These are phyloP conservation scores for Monochamus saltuarius DNA, from an alignment of 1,140 invertebrate species.

Conservation along the genomic window DNA sequence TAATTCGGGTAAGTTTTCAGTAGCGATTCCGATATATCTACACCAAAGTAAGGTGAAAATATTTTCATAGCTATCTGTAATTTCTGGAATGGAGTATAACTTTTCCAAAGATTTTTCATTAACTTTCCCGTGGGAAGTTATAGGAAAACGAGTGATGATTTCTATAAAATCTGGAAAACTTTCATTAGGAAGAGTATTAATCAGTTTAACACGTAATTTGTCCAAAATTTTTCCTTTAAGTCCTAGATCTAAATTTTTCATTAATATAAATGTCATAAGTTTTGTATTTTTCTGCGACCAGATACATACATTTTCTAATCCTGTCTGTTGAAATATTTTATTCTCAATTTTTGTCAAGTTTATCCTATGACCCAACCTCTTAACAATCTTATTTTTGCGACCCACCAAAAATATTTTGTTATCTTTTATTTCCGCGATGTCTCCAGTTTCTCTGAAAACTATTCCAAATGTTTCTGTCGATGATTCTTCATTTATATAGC, in stretches of 20 bases:
- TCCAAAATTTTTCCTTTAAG: constrained; percentile 53
- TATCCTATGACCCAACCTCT: constrained; percentile 72
- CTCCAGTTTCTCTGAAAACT: constrained; percentile 65
- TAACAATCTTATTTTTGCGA: constrained; percentile 67
- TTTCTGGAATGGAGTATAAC: constrained; percentile 9
- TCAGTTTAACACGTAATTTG: constrained; percentile 50
- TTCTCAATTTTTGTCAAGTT: constrained; percentile 63
- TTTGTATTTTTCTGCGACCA: constrained; percentile 55
- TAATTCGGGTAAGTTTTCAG: background rate
- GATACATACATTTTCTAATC: constrained; percentile 56
- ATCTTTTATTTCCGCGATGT: constrained; percentile 59
- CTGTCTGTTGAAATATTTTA: constrained; percentile 52
- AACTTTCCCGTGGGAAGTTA: constrained; percentile 63
- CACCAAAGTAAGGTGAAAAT: background rate
- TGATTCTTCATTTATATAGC: constrained; percentile 60
- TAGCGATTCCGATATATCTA: background rate
- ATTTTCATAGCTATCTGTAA: background rate
- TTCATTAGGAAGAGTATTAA: constrained; percentile 37
- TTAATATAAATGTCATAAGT: constrained; percentile 57
- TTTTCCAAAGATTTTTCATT: constrained; percentile 49
- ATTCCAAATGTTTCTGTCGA: constrained; percentile 46
- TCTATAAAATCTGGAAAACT: constrained; percentile 58
- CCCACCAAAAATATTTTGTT: constrained; percentile 64
- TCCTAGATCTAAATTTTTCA: constrained; percentile 49
- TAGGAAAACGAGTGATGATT: constrained; percentile 56